Conservation (phyloP, 2,888 invertebrate species). For the Beris morrisii region DNA sequence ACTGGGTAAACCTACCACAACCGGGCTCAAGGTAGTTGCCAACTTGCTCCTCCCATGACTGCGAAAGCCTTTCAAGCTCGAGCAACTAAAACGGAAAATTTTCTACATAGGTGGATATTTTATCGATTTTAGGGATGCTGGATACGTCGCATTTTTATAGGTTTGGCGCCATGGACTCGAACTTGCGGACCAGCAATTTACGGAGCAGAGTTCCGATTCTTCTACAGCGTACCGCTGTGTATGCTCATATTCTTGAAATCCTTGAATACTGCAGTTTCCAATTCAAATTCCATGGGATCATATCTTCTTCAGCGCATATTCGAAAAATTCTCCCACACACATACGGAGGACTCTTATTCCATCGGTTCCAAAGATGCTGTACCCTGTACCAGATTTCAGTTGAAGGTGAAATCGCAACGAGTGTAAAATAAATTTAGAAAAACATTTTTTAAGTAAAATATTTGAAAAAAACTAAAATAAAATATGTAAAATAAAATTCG, state of each 20-base stretch:
- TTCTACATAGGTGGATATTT: conserved; percentile 7
- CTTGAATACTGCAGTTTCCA: neutral
- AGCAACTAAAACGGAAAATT: no score
- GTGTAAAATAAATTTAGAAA: neutral
- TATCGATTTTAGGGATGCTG: conserved; percentile 12
- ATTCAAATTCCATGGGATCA: conserved; percentile 2
- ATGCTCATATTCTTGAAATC: neutral
- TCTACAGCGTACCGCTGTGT: neutral
- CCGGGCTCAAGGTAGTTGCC: conserved; percentile 3
- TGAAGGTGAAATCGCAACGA: conserved; percentile 19
- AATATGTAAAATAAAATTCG: no score
- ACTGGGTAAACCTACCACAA: conserved; percentile 24
- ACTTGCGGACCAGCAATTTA: no score
- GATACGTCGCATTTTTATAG: neutral
- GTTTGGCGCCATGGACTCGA: no score
- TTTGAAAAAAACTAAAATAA: no score
- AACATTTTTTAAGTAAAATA: no score
- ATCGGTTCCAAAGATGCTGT: conserved; percentile 26
- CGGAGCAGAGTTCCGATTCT: no score
- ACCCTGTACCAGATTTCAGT: conserved; percentile 27
- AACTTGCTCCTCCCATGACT: neutral
- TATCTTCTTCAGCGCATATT: neutral
- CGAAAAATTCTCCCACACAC: conserved; percentile 21
- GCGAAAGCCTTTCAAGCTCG: neutral
- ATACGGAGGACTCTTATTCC: conserved; percentile 1